Conservation (phyloP, 2,797 vertebrate species). For the Crocodylus rhombifer region DNA sequence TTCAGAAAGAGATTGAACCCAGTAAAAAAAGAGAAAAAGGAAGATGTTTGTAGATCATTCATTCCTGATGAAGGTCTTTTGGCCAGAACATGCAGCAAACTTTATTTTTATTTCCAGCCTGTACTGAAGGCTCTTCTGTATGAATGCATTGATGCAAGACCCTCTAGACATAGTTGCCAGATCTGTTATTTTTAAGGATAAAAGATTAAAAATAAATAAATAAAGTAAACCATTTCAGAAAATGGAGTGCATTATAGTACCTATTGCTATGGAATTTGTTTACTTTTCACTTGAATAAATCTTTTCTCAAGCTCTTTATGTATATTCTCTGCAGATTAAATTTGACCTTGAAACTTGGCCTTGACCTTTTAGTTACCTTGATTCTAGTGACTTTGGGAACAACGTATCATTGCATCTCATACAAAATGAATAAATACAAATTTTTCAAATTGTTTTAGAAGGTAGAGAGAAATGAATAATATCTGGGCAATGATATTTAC, state of each 20-base stretch:
- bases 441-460: not conserved
- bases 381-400: fast-evolving
- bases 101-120: not conserved
- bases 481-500: not conserved
- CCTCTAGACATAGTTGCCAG: not conserved
- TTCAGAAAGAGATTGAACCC: too few relatives aligned
- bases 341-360: not conserved
- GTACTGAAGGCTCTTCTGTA: not conserved
- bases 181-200: not conserved
- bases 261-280: not conserved
- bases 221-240: not conserved
- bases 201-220: not conserved
- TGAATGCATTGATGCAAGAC: not conserved
- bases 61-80: not conserved
- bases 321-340: not conserved
- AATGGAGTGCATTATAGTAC: not conserved
- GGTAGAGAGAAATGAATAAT: not conserved
- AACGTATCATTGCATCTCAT: not conserved
- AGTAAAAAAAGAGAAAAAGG: not conserved
- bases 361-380: not conserved
- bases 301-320: not conserved
- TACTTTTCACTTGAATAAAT: not conserved
- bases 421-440: not conserved
- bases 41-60: not conserved
- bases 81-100: not conserved